These are phyloP conservation scores for Agonum fuliginosum DNA, from an alignment of 2,888 invertebrate genomes.

Conservation along the genomic window DNA sequence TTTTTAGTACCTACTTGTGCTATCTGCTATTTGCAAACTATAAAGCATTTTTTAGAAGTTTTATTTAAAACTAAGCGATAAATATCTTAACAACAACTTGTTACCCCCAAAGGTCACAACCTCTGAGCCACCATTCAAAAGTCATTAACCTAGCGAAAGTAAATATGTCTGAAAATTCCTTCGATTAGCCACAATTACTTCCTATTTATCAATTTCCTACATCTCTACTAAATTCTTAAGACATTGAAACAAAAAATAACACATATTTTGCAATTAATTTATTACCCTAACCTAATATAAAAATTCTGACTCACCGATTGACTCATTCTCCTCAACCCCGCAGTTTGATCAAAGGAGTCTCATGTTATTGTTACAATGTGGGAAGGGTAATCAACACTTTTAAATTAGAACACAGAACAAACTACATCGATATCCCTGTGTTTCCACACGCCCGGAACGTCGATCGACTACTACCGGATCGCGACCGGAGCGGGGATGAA, in stretches of 20 bases:
- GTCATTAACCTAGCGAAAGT: conserved; percentile 35
- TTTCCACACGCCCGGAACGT: conserved; percentile 14
- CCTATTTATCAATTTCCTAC: too few species aligned
- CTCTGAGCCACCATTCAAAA: conserved; percentile 1
- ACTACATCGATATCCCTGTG: not conserved
- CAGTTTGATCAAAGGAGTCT: not conserved
- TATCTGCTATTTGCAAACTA: not conserved
- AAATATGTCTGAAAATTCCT: too few species aligned
- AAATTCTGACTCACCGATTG: not conserved
- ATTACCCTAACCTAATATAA: not conserved
- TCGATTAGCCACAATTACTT: too few species aligned
- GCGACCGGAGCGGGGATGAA: not conserved
- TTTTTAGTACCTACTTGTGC: too few species aligned
- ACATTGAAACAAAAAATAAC: not conserved
- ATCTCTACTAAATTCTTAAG: too few species aligned
- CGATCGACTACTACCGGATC: conserved; percentile 41
- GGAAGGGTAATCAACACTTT: not conserved
- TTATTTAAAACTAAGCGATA: not conserved
- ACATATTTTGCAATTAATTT: not conserved
- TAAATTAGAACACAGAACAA: conserved; percentile 5
- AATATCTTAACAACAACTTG: conserved; percentile 4
- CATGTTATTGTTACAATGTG: not conserved
- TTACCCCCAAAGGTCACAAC: conserved; percentile 18
- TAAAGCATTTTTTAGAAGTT: not conserved
- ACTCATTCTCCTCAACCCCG: not conserved